phyloP scores from a whole-genome alignment of 2,113 vertebrate genomes.

The Ptilorrhoa leucosticta region DNA sequence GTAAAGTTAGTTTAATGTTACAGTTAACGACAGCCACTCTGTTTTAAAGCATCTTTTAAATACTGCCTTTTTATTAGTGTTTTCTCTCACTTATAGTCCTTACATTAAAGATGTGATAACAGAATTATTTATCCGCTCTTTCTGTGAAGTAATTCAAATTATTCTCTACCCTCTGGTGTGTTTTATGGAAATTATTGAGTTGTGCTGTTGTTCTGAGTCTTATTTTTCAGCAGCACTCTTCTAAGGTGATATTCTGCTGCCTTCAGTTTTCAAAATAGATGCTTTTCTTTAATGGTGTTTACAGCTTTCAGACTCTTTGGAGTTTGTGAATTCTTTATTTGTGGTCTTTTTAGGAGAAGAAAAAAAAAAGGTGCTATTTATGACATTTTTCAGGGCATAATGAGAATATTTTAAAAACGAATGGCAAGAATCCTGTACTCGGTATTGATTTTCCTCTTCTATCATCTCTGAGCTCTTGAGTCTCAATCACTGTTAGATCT shows the following conservation, averaged over 20 bases:
- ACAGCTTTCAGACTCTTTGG: background rate
- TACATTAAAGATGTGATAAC: background rate
- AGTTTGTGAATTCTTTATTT: background rate
- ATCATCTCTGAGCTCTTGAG: background rate
- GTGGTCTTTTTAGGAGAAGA: background rate
- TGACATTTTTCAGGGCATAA: background rate
- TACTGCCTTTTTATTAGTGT: constrained; percentile 11
- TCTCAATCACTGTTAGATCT: background rate
- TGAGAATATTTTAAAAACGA: background rate
- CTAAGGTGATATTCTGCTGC: background rate
- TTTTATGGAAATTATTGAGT: background rate
- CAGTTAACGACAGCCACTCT: background rate
- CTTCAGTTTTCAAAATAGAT: background rate
- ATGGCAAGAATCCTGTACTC: background rate
- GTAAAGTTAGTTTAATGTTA: background rate
- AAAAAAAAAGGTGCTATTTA: background rate
- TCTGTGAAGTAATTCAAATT: background rate
- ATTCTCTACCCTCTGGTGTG: background rate
- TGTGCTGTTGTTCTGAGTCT: background rate
- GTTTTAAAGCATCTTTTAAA: constrained; percentile 13
- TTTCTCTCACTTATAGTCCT: background rate
- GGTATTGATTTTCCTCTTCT: background rate
- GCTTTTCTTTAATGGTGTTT: background rate
- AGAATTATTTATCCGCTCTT: background rate
- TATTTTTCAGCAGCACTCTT: background rate